phyloP scores from a whole-genome alignment of 2,797 vertebrate species.

The Eidolon dupreanum region DNA sequence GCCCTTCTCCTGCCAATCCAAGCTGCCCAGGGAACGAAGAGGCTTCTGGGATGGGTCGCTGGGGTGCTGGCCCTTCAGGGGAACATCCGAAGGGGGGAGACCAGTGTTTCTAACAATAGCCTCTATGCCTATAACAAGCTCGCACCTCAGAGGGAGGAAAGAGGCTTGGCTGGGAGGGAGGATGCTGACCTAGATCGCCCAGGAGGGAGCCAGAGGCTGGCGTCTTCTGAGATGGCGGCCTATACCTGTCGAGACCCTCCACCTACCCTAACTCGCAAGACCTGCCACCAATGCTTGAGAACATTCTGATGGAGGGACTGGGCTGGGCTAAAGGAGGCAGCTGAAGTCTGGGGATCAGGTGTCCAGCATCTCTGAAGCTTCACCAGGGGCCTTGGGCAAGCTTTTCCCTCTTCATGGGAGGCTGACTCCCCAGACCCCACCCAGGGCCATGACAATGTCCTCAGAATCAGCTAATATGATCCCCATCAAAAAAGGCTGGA shows the following conservation, averaged over 20 bases:
- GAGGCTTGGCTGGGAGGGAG: conserved; percentile 64
- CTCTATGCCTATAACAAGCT: conserved; percentile 69
- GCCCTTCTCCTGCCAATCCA: background rate
- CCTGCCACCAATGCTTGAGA: background rate
- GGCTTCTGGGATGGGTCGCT: conserved; percentile 40
- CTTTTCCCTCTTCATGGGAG: background rate
- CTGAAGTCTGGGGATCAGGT: background rate
- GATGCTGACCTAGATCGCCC: conserved; percentile 70
- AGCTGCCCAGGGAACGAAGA: background rate
- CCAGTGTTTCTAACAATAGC: conserved; percentile 77
- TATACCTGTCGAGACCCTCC: background rate
- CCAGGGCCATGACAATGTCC: background rate
- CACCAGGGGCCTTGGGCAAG: background rate
- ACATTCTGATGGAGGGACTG: background rate
- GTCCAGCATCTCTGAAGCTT: background rate
- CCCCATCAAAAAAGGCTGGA: background rate
- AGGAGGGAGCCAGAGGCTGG: conserved; percentile 28
- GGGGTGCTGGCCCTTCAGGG: conserved; percentile 27
- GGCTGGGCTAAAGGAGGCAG: background rate
- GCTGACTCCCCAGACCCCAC: background rate
- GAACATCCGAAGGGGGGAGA: conserved; percentile 39
- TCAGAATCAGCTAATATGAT: background rate
- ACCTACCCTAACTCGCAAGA: background rate
- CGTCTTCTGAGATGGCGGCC: background rate
- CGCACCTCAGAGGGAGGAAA: conserved; percentile 71